A percentile compares a stretch with the other conserved stretches of the same genome.
Conservation (phyloP, 2,113 vertebrate genomes). For the Pithys albifrons region DNA sequence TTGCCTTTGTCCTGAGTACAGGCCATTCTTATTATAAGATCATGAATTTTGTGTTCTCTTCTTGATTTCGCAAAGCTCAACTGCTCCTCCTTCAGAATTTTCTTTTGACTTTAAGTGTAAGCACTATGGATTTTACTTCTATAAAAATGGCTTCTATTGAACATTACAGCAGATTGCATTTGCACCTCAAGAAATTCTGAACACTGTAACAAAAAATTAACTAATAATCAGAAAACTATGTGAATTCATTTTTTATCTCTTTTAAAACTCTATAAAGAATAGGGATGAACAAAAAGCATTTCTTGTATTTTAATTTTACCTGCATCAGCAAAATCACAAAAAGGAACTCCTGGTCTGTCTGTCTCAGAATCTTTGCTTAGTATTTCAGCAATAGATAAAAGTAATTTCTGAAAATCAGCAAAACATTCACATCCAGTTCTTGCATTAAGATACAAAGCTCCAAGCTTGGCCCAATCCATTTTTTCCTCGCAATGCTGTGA, state of each 20-base stretch:
- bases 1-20: neutral
- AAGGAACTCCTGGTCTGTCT: constrained; percentile 80
- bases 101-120: neutral
- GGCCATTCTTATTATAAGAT: neutral
- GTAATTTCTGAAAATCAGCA: constrained; percentile 81
- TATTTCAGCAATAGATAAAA: constrained; percentile 75
- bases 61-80: neutral
- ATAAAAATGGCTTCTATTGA: neutral
- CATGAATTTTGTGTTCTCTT: neutral
- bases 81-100: neutral
- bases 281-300: neutral
- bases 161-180: neutral
- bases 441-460: constrained; percentile 77
- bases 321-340: constrained; percentile 85
- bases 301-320: constrained; percentile 72
- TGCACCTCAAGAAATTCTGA: neutral
- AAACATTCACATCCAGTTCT: constrained; percentile 73
- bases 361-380: constrained; percentile 78
- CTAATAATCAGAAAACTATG: neutral
- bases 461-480: constrained; percentile 85
- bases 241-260: rapidly evolving
- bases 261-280: neutral
- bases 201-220: neutral
- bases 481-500: constrained; percentile 84
- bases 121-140: neutral